Conservation (phyloP, 1,140 invertebrate species). For the Drosophila lini region DNA sequence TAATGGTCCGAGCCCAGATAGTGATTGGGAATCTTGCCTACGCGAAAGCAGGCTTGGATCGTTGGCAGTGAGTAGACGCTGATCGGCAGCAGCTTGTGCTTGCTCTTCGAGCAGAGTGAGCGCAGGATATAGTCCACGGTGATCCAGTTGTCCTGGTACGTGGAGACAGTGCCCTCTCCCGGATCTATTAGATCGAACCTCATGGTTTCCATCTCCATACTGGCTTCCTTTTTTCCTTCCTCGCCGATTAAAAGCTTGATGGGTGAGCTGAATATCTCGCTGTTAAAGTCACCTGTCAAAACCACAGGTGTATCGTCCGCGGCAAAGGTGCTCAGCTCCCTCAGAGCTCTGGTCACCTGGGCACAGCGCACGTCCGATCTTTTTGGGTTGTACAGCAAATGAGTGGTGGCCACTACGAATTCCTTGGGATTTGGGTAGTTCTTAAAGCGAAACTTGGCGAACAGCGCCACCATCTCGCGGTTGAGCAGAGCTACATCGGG, state of each 20-base stretch:
- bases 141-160: conserved; percentile 90
- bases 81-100: conserved; percentile 57
- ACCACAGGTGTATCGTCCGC: conserved; percentile 88
- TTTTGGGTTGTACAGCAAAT: conserved; percentile 96
- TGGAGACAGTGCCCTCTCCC: conserved; percentile 86
- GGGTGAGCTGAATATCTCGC: conserved; percentile 89
- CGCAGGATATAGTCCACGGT: conserved; percentile 94
- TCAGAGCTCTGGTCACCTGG: conserved; percentile 91
- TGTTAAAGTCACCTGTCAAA: conserved; percentile 96
- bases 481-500: conserved; percentile 86
- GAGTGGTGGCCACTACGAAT: conserved; percentile 94
- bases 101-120: conserved; percentile 30
- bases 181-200: conserved; percentile 73
- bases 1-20: conserved; percentile 92
- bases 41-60: conserved; percentile 85
- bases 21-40: conserved; percentile 89
- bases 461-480: conserved; percentile 94
- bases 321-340: conserved; percentile 92
- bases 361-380: conserved; percentile 94
- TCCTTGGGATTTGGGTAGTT: conserved; percentile 82
- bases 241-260: conserved; percentile 81
- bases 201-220: not conserved
- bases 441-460: conserved; percentile 89
- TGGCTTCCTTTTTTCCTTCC: not conserved
- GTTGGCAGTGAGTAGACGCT: conserved; percentile 88